These are phyloP conservation scores for Spinibarbus caldwelli DNA, from an alignment of 2,797 vertebrate genomes.

Conservation along the genomic window DNA sequence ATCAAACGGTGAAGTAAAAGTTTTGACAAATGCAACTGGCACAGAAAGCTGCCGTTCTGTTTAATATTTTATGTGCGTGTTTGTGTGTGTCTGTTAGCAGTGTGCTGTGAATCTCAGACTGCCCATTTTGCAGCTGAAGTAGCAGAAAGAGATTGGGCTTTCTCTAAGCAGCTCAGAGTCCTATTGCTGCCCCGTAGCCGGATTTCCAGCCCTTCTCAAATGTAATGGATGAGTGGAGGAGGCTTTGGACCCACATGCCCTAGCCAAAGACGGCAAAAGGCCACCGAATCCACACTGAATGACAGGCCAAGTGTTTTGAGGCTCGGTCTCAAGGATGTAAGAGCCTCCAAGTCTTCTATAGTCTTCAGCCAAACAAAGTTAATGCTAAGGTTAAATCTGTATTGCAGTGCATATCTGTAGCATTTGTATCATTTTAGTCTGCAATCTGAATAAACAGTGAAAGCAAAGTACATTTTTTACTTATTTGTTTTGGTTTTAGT, in stretches of 20 bases:
- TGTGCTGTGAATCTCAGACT: constrained; percentile 38
- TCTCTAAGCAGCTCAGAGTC: constrained; percentile 70
- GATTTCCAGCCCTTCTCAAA: constrained; percentile 67
- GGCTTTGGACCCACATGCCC: constrained; percentile 55
- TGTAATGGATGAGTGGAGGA: constrained; percentile 67
- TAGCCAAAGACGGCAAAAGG: constrained; percentile 40
- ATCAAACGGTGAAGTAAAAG: constrained; percentile 13
- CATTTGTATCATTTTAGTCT: not conserved
- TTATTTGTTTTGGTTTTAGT: not conserved
- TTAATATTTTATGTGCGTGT: constrained; percentile 24
- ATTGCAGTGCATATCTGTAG: too few relatives aligned
- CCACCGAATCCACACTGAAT: constrained; percentile 41
- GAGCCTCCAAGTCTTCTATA: not conserved
- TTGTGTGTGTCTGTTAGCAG: constrained; percentile 9
- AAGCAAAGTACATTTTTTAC: not conserved
- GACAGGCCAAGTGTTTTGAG: constrained; percentile 40
- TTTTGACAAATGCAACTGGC: constrained; percentile 25
- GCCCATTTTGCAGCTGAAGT: constrained; percentile 31
- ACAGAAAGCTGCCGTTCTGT: constrained; percentile 17
- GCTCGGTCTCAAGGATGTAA: constrained; percentile 9
- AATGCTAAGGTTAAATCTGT: too few relatives aligned
- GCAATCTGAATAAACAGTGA: not conserved
- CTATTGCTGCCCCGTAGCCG: constrained; percentile 67
- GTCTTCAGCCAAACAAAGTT: not conserved
- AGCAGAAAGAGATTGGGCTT: constrained; percentile 52